Evolutionary conservation across 2,113 vertebrate genomes (phyloP).

Genomic region (Rhynchopsitta pachyrhyncha): DNA sequence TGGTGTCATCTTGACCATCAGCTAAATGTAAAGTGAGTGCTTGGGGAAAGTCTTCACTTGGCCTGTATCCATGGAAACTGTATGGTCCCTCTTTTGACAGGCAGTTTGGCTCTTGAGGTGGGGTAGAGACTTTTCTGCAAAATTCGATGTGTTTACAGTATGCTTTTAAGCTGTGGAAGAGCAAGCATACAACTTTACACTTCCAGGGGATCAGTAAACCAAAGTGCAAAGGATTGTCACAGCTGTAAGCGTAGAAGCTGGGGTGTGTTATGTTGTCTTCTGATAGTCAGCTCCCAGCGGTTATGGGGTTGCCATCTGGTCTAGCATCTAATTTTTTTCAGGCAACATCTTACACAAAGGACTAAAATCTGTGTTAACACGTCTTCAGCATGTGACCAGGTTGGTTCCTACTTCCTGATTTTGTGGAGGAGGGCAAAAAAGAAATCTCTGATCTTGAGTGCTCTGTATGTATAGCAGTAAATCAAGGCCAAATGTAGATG

Average conservation of each 20-base stretch:
- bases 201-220: not conserved
- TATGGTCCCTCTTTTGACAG: not conserved
- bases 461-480: not conserved
- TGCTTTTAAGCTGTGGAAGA: not conserved
- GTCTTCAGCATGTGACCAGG: not conserved
- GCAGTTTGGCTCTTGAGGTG: not conserved
- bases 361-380: not conserved
- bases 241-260: not conserved
- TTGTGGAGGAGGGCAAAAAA: not conserved
- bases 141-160: not conserved
- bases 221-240: not conserved
- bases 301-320: not conserved
- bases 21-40: not conserved
- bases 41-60: not conserved
- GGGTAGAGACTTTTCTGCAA: not conserved
- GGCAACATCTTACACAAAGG: not conserved
- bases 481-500: not conserved
- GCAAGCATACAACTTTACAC: not conserved
- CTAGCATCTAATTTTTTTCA: not conserved
- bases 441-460: not conserved
- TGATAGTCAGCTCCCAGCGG: not conserved
- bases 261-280: not conserved
- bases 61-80: not conserved
- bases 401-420: not conserved
- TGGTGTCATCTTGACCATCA: not conserved